Conservation (phyloP, 2,113 vertebrate genomes). For the Neopipo cinnamomea region DNA sequence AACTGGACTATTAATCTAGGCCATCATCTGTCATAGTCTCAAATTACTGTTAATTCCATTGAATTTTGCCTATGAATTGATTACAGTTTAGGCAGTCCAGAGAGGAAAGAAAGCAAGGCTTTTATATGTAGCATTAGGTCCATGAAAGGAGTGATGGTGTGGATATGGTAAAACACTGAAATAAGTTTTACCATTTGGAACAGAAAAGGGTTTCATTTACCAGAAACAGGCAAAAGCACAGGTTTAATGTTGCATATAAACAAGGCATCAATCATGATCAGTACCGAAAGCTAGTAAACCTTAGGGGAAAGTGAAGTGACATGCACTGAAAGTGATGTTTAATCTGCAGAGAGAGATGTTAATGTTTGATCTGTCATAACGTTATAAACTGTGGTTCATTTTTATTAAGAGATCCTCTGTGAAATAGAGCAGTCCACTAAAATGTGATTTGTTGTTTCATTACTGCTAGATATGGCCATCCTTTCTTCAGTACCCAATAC, state of each 20-base stretch:
- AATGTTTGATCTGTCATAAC: background rate
- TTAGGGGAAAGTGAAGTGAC: constrained; percentile 26
- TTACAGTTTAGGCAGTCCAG: background rate
- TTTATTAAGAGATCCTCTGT: constrained; percentile 43
- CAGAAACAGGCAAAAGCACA: constrained; percentile 31
- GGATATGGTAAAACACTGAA: constrained; percentile 20
- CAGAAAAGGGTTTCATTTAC: constrained; percentile 31
- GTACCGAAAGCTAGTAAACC: background rate
- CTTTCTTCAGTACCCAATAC: background rate
- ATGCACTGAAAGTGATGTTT: background rate
- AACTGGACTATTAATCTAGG: background rate
- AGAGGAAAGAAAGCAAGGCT: background rate
- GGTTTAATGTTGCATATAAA: constrained; percentile 42
- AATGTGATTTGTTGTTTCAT: constrained; percentile 14
- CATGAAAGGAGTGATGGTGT: background rate
- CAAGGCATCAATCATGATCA: constrained; percentile 55
- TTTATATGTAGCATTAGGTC: background rate
- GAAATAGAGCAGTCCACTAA: background rate
- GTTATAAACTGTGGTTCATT: background rate
- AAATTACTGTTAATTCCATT: constrained; percentile 13
- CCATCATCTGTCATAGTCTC: background rate
- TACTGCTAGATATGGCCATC: background rate
- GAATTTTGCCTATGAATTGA: constrained; percentile 18
- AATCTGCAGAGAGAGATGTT: constrained; percentile 10
- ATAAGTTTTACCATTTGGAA: constrained; percentile 28